Evolutionary conservation across 2,888 invertebrate species (phyloP).

Genomic region (Polydrusus pterygomalis): DNA sequence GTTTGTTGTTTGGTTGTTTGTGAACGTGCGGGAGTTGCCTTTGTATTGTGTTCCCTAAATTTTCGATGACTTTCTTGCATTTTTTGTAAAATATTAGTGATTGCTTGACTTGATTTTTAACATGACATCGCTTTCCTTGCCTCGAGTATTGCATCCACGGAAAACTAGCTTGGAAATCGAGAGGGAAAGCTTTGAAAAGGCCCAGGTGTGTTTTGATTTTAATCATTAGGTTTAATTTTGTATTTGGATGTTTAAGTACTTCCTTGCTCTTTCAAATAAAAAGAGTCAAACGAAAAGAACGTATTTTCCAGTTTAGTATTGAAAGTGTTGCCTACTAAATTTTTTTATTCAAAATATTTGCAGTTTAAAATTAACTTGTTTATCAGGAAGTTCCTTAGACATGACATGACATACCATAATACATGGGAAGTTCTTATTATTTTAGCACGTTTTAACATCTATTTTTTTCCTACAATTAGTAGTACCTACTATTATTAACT

Average conservation of each 20-base stretch:
- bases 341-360: not conserved
- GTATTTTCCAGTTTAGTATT: not conserved
- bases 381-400: conserved; percentile 15
- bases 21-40: conserved; percentile 51
- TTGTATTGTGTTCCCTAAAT: conserved; percentile 23
- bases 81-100: conserved; percentile 1
- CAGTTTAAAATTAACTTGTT: conserved; percentile 22
- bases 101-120: not conserved
- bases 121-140: conserved; percentile 62
- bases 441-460: not conserved
- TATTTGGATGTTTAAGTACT: not conserved
- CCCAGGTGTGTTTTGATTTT: conserved; percentile 76
- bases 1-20: not conserved
- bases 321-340: not conserved
- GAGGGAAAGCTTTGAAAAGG: conserved; percentile 88
- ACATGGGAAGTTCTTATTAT: too few species aligned
- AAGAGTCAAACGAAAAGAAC: not conserved
- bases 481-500: too few species aligned
- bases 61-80: conserved; percentile 37
- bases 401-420: too few species aligned
- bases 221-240: conserved; percentile 1
- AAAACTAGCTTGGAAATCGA: conserved; percentile 86
- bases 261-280: not conserved
- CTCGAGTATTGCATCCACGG: conserved; percentile 82
- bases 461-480: not conserved